A percentile compares a stretch with the other conserved stretches of the same genome.
These are phyloP conservation scores for Manis pentadactyla DNA, from an alignment of 2,797 vertebrate species.

Conservation along the genomic window DNA sequence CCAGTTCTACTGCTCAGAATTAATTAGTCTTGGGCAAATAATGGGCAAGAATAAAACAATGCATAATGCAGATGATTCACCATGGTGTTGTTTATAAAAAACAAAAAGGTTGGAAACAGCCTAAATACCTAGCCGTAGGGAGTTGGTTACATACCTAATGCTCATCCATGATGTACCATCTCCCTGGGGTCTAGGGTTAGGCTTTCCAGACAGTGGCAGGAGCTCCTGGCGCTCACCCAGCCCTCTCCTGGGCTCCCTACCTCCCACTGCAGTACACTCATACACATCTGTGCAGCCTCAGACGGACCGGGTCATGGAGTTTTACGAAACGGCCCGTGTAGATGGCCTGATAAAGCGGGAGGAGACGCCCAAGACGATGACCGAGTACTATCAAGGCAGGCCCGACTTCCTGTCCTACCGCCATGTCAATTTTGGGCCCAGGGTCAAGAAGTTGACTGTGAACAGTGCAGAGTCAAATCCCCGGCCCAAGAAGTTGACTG, in stretches of 20 bases:
- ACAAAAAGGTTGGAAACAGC: not conserved
- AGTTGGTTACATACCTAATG: not conserved
- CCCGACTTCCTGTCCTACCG: slow-evolving; percentile 90
- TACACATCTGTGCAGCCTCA: slow-evolving; percentile 84
- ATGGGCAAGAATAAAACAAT: not conserved
- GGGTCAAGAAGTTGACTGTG: slow-evolving; percentile 63
- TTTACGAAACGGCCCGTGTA: slow-evolving; percentile 83
- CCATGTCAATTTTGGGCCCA: slow-evolving; percentile 81
- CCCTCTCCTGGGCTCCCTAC: fast-evolving
- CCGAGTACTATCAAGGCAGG: slow-evolving; percentile 88
- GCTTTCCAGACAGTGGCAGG: not conserved
- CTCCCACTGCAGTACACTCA: slow-evolving; percentile 87
- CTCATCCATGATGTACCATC: not conserved
- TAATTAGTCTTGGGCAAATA: not conserved
- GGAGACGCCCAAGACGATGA: slow-evolving; percentile 86
- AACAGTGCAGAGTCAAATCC: slow-evolving; percentile 62
- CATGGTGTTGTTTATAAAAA: not conserved
- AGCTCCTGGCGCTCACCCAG: not conserved
- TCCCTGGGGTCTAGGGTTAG: not conserved
- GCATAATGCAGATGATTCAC: fast-evolving
- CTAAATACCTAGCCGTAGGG: not conserved
- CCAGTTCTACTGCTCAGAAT: not conserved
- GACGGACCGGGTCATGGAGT: slow-evolving; percentile 89
- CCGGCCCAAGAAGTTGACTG: slow-evolving; percentile 75
- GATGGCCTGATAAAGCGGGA: slow-evolving; percentile 89